phyloP scores from a whole-genome alignment of 2,113 vertebrate species.

The Recurvirostra avosetta region DNA sequence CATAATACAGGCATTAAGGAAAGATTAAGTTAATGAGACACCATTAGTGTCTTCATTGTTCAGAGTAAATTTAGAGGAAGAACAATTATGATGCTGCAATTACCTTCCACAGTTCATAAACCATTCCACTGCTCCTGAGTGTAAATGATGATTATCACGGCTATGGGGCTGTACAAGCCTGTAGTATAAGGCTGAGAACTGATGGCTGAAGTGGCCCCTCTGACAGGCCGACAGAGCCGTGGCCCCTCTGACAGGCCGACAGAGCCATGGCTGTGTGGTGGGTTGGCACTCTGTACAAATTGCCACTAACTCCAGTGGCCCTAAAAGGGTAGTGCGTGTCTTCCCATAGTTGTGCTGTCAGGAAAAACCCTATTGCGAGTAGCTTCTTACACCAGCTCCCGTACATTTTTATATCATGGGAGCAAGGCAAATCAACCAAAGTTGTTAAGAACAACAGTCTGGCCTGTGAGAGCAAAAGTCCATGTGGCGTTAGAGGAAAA shows the following conservation, averaged over 20 bases:
- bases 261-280: neutral
- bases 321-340: neutral
- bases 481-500: neutral
- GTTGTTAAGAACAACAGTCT: neutral
- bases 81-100: neutral
- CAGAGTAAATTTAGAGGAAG: neutral
- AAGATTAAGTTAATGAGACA: neutral
- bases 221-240: fast-evolving
- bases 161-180: neutral
- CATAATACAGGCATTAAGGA: neutral
- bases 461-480: neutral
- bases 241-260: neutral
- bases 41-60: neutral
- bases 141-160: neutral
- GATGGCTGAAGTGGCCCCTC: neutral
- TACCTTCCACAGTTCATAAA: neutral
- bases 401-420: fast-evolving
- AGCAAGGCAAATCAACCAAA: neutral
- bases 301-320: neutral
- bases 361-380: neutral
- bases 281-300: neutral
- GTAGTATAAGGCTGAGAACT: neutral
- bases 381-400: neutral
- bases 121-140: neutral
- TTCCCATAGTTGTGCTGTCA: neutral